A percentile compares a stretch with the other conserved stretches of the same genome.
Evolutionary conservation across 2,113 vertebrate species (phyloP).

Genomic region (Mellivora capensis): DNA sequence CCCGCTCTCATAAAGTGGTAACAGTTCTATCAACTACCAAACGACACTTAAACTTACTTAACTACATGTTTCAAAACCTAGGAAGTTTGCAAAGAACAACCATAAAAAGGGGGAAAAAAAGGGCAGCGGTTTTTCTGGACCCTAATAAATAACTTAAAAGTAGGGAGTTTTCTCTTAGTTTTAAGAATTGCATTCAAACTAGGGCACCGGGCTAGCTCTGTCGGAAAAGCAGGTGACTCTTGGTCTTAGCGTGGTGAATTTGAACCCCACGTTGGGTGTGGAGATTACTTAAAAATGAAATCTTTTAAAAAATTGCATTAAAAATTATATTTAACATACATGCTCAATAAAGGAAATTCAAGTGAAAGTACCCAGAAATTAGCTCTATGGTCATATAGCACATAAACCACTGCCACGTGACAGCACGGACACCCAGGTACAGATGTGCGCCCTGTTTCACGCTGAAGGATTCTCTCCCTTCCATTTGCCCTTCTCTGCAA

Average conservation of each 20-base stretch:
- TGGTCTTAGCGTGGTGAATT: not conserved
- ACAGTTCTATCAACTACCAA: not conserved
- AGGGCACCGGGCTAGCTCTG: not conserved
- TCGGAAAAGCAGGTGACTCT: not conserved
- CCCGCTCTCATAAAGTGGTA: not conserved
- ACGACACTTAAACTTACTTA: not conserved
- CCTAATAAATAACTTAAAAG: not conserved
- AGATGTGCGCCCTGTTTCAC: not conserved
- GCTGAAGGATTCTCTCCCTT: not conserved
- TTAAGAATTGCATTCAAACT: not conserved
- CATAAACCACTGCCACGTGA: not conserved
- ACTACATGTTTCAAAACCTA: not conserved
- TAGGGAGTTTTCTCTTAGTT: not conserved
- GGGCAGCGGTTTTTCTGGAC: not conserved
- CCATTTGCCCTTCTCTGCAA: not conserved
- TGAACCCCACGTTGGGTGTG: not conserved
- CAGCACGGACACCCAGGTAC: not conserved
- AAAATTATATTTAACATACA: not conserved
- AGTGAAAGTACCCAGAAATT: not conserved
- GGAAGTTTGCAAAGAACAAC: not conserved
- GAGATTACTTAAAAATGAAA: not conserved
- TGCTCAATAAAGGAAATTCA: not conserved
- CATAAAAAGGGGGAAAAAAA: not conserved
- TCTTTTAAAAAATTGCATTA: not conserved
- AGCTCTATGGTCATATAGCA: not conserved